Evolutionary conservation across 2,113 vertebrate genomes (phyloP), one percentile per base, ranked within the genome.

Genomic region (Nothocercus nigrocapillus): DNA sequence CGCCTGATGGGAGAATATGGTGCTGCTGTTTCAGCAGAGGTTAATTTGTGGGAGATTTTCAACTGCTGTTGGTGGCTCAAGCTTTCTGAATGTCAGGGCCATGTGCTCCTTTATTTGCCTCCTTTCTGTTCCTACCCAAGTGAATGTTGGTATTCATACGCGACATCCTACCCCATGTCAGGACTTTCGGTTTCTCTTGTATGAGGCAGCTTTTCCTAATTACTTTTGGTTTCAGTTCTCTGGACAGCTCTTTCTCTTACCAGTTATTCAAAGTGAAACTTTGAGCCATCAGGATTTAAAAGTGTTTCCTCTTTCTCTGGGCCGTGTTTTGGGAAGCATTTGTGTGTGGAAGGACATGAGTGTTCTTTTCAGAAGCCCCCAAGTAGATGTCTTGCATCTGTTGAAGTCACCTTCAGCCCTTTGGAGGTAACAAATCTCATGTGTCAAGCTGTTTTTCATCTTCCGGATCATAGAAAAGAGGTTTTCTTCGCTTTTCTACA

Each of bases 101-200:
- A 4, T 7, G 6, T 11, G 2, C n/a, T 9, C 10, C 8, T 53
- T 30, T 53, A 40, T 69, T 79, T 1, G 0, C 20, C 1, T 34
- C 13, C 2, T 64, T 87, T 56, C 8, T 12, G 2, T 42, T 32
- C 32, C 54, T 42, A 2, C 30, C 20, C 42, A 38, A 18, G 17
- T 11, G 5, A 58, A 42, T 9, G 34, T 49, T 47, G 28, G 5
- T 21, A 18, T 1, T 56, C 63, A n/a, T 11, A 5, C 2, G 13
- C n/a, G 4, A 5, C 17, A 3, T 42, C 51, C 14, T 1, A 27
- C 7, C 44, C 5, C 5, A 11, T 13, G 11, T 36, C 74, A 13
- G 40, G 21, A 38, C 51, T 81, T 72, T 36, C n/a, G 0, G 21
- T 62, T 56, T 36, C 51, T 44, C 4, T 53, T 30, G 3, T 27